Evolutionary conservation across 1,140 invertebrate genomes (phyloP).

Genomic region (Delia radicum): DNA sequence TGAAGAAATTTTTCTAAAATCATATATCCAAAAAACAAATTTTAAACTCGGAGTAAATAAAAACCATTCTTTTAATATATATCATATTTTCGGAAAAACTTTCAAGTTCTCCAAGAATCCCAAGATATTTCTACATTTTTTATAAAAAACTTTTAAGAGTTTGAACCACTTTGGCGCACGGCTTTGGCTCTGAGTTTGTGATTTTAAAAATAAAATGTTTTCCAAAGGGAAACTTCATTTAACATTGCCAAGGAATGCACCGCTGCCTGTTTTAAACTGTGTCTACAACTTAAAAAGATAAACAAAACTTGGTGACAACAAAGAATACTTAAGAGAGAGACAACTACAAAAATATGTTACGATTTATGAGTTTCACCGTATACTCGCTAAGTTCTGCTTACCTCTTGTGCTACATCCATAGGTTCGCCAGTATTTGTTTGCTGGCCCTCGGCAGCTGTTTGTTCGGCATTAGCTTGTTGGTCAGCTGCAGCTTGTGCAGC

Average conservation of each 20-base stretch:
- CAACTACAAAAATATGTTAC: not conserved
- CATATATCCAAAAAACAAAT: too few species aligned
- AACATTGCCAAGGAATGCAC: not conserved
- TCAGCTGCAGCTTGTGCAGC: conserved; percentile 35
- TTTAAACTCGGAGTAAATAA: too few species aligned
- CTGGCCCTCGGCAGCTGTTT: conserved; percentile 49
- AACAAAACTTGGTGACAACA: not conserved
- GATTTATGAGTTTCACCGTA: not conserved
- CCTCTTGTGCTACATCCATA: conserved; percentile 58
- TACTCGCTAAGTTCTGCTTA: conserved; percentile 37
- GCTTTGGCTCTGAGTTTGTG: too few species aligned
- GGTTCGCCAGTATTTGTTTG: conserved; percentile 55
- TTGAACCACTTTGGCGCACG: too few species aligned
- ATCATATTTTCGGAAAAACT: too few species aligned
- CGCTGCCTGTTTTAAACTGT: not conserved
- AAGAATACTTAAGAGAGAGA: not conserved
- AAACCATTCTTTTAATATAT: too few species aligned
- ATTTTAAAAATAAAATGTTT: not conserved
- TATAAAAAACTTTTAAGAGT: too few species aligned
- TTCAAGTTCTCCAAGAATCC: too few species aligned
- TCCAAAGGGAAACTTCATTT: not conserved
- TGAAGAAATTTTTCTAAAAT: too few species aligned
- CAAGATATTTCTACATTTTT: too few species aligned
- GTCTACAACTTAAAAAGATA: not conserved
- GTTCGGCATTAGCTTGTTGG: conserved; percentile 57